These are phyloP conservation scores for Trachelus stipa DNA, from an alignment of 2,888 invertebrate species.

Conservation along the genomic window DNA sequence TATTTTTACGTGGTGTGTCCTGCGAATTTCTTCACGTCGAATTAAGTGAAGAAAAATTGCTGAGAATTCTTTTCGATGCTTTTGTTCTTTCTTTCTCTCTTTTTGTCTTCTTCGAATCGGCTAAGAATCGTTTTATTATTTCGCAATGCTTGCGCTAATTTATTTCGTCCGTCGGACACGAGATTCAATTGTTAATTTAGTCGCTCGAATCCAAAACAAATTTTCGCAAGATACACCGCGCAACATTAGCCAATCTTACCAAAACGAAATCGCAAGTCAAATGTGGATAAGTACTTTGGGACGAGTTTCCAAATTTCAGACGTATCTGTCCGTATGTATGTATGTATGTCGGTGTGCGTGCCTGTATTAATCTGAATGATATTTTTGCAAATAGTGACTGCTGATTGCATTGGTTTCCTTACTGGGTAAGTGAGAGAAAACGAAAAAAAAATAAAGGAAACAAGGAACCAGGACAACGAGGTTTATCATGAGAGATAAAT, in stretches of 20 bases:
- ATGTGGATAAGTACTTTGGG: not conserved
- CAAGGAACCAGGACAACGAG: not conserved
- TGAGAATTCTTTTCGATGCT: not conserved
- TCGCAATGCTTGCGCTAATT: not conserved
- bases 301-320: not conserved
- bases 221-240: not conserved
- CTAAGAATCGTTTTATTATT: not conserved
- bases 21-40: not conserved
- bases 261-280: not conserved
- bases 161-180: not conserved
- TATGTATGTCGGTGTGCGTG: slow-evolving; percentile 2
- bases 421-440: not conserved
- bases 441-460: not conserved
- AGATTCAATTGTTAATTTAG: not conserved
- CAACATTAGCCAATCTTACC: not conserved
- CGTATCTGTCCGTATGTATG: not conserved
- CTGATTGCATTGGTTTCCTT: slow-evolving; percentile 16
- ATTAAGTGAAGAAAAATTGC: not conserved
- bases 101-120: not conserved
- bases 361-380: not conserved
- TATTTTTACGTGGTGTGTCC: slow-evolving; percentile 11
- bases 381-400: not conserved
- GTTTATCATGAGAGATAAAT: not conserved
- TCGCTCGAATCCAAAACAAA: not conserved
- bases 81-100: not conserved